Evolutionary conservation across 2,888 invertebrate genomes (phyloP).

Genomic region (Hydriomena furcata): DNA sequence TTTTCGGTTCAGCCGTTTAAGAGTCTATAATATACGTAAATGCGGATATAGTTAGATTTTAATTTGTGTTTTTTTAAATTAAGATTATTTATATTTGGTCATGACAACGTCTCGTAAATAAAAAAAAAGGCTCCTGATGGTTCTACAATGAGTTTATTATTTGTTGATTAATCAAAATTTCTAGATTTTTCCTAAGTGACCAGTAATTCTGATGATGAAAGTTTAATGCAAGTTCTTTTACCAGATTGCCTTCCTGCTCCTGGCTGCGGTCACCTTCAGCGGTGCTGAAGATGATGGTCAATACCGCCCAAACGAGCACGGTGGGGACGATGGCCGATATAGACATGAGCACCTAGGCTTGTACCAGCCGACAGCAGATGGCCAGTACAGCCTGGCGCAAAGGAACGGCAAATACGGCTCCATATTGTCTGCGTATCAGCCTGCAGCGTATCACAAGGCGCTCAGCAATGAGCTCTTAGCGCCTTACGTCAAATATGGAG

Average conservation of each 20-base stretch:
- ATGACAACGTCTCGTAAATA: no score
- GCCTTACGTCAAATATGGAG: slow-evolving; percentile 52
- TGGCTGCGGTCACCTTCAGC: slow-evolving; percentile 48
- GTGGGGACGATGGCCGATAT: slow-evolving; percentile 61
- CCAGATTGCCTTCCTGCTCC: slow-evolving; percentile 50
- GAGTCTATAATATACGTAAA: no score
- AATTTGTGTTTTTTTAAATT: no score
- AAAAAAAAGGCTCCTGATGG: no score
- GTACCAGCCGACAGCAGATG: slow-evolving; percentile 39
- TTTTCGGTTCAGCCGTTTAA: no score
- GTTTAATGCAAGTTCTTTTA: slow-evolving; percentile 3
- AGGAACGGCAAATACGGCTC: slow-evolving; percentile 55
- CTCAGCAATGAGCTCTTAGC: slow-evolving; percentile 54
- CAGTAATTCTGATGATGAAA: not conserved
- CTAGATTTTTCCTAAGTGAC: no score
- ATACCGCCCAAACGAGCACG: slow-evolving; percentile 66
- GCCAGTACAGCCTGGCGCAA: slow-evolving; percentile 42
- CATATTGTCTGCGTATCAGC: slow-evolving; percentile 54
- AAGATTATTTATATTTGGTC: no score
- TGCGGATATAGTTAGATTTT: no score
- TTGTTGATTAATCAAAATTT: no score
- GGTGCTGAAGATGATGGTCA: slow-evolving; percentile 69
- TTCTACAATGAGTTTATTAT: no score
- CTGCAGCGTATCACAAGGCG: slow-evolving; percentile 51
- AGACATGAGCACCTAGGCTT: slow-evolving; percentile 41